Percentiles rank a stretch among this genome's conserved stretches.
phyloP scores from a whole-genome alignment of 2,113 vertebrate species.

The Lepisosteus oculatus region DNA sequence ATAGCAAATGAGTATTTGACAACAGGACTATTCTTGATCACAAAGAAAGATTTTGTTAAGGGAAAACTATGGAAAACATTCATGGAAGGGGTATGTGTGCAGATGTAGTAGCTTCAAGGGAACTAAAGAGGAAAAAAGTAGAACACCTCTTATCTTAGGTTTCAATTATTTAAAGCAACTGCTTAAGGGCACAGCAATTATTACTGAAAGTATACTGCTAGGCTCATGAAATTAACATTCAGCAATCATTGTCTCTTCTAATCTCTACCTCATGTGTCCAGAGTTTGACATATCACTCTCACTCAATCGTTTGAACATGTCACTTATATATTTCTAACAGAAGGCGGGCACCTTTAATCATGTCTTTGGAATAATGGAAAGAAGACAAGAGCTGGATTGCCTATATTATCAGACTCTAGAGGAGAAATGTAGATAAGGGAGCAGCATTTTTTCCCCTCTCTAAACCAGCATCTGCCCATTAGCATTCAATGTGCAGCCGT shows the following conservation, averaged over 20 bases:
- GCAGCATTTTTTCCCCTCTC: slow-evolving; percentile 34
- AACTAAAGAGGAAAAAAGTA: not conserved
- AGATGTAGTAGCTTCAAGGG: not conserved
- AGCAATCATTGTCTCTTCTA: not conserved
- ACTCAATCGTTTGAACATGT: slow-evolving; percentile 20
- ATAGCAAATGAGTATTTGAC: not conserved
- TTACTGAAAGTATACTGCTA: not conserved
- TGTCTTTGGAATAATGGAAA: slow-evolving; percentile 59
- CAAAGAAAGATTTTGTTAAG: not conserved
- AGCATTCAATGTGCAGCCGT: slow-evolving; percentile 72
- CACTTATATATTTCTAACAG: slow-evolving; percentile 64
- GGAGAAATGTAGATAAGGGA: slow-evolving; percentile 69
- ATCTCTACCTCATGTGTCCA: slow-evolving; percentile 5
- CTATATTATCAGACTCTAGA: slow-evolving; percentile 59
- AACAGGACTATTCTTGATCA: not conserved
- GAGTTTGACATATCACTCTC: slow-evolving; percentile 36
- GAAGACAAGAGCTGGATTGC: slow-evolving; percentile 63
- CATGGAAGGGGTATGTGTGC: too few relatives aligned
- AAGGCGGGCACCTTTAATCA: slow-evolving; percentile 59
- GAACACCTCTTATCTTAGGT: not conserved
- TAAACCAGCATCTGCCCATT: slow-evolving; percentile 64
- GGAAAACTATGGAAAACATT: too few relatives aligned
- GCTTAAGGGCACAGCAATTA: not conserved
- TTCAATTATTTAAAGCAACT: not conserved
- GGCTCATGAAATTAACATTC: slow-evolving; percentile 10